Base-by-base conservation (phyloP, 2,888 invertebrate species). In the Nemurella pictetii region DNA sequence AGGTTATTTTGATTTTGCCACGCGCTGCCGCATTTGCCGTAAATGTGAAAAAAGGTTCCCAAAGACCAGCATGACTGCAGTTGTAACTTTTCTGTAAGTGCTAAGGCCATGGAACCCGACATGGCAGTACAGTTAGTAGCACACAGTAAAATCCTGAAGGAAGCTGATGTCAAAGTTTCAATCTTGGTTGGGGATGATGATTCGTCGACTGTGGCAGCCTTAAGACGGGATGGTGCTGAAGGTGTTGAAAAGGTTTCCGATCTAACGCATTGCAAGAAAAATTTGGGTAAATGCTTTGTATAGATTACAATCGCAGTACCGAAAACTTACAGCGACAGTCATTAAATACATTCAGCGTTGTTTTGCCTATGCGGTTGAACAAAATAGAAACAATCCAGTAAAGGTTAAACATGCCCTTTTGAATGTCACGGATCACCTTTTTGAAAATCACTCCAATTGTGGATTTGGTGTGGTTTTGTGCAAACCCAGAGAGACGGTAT, bases 61-160 rank as follows among this genome's bases (percentile, higher is more conserved):
- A 0, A 87, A 86, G 32, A 75, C 0, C 86, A 88, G 55, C 88
- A 89, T 83, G 88, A 88, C 80, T 88, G 88, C 75, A 85, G 88
- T 4, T 29, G 85, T 81, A 88, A 88, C 82, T 88, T 88, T 77
- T 12, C 72, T 7, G 88, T 87, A 9, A 89, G 88, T 84, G 88
- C 88, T 0, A 88, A 89, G 86, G 87, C 88, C 0, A 89, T 89
- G 88, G 88, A 89, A 84, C 84, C 88, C n/a, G 85, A 87, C 84
- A 87, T 87, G 5, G 88, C 87, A 3, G 87, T 86, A 12, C 29
- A 86, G 72, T 30, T 88, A 26, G 83, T 87, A 9, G 87, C 87
- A 83, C 74, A 85, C 1, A 88, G 87, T 83, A 75, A 26, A 0
- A 86, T 88, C 84, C 83, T 88, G 20, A 85, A 87, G 85, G 85